Percentiles rank a stretch among this genome's conserved stretches.
Conservation (phyloP, 2,797 vertebrate species). For the Etheostoma perlongum region DNA sequence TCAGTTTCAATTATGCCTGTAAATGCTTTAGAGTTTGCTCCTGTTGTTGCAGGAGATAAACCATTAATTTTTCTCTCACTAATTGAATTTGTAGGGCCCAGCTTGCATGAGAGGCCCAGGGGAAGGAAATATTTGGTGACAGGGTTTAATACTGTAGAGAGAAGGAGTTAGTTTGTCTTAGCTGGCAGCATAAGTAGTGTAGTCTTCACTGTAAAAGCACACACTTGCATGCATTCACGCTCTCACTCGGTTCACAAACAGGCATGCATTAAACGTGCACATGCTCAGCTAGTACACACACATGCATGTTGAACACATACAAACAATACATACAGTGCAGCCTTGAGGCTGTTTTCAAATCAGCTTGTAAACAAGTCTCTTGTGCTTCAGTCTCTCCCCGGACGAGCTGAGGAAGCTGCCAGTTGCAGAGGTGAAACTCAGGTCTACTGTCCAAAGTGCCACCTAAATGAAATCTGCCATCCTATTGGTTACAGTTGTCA, state of each 20-base stretch:
- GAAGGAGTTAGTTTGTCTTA: slow-evolving; percentile 11
- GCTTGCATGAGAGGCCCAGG: slow-evolving; percentile 3
- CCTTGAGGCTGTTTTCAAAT: slow-evolving; percentile 64
- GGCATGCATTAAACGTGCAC: slow-evolving; percentile 3
- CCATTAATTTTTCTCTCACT: not conserved
- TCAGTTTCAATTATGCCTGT: slow-evolving; percentile 34
- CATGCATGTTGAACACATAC: slow-evolving; percentile 5
- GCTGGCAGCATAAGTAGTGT: slow-evolving; percentile 9
- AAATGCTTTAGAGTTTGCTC: slow-evolving; percentile 40
- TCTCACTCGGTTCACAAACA: slow-evolving; percentile 20
- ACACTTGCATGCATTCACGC: slow-evolving; percentile 24
- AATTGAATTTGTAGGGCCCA: slow-evolving; percentile 2
- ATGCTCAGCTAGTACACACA: not conserved
- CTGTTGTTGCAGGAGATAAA: slow-evolving; percentile 23
- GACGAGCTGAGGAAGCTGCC: slow-evolving; percentile 24
- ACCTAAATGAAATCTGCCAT: slow-evolving; percentile 40
- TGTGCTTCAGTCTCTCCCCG: slow-evolving; percentile 34
- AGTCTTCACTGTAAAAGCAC: slow-evolving; percentile 36
- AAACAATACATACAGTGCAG: slow-evolving; percentile 39
- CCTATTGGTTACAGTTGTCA: slow-evolving; percentile 26
- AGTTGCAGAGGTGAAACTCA: slow-evolving; percentile 47
- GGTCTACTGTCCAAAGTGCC: slow-evolving; percentile 31
- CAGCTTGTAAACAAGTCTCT: slow-evolving; percentile 52
- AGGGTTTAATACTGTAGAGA: slow-evolving; percentile 6
- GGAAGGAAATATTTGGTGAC: slow-evolving; percentile 3